Base-by-base conservation (phyloP, 2,113 vertebrate genomes). In the Pitta sordida region DNA sequence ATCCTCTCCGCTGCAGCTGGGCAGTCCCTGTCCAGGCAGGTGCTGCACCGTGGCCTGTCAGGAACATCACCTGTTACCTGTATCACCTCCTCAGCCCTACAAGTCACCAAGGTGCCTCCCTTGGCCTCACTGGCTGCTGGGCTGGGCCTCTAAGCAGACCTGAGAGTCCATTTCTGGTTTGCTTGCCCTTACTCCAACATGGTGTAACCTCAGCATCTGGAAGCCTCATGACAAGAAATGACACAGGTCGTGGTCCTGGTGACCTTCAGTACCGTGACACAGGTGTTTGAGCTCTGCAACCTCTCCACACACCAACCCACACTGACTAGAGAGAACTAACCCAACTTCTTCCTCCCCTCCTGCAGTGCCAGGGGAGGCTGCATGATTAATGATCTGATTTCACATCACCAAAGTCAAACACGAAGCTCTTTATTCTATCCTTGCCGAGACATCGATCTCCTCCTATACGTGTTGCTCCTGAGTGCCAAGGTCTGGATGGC, bases 1-100 rank as follows among this genome's bases (percentile, higher is more conserved):
- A 79, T 24, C n/a, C 36, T 36, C 60, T 7, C 6, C 17, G 3
- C 52, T 12, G 67, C 55, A 69, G 56, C 88, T 34, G 36, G 20
- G 15, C 52, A 71, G 13, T 4, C 0, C 65, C 27, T 10, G 55
- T 44, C 44, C 68, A 13, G 41, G 26, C 13, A 51, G 34, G 15
- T 30, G 75, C 88, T 7, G 13, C 17, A 3, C 11, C 18, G 43
- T 68, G 58, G 26, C 36, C 51, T 34, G 14, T n/a, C 75, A 65
- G 70, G 58, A 86, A 8, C 10, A 15, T 67, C 68, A 18, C 0
- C 0, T 8, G 10, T 39, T 11, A n/a, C 27, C 39, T 34, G 24
- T 18, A 48, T 2, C 13, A 60, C n/a, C 55, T 63, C 55, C 37
- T 37, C 76, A 83, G 55, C 68, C 68, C 56, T 30, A 36, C 21